phyloP scores from a whole-genome alignment of 1,140 invertebrate genomes.

The Sinonovacula constricta region DNA sequence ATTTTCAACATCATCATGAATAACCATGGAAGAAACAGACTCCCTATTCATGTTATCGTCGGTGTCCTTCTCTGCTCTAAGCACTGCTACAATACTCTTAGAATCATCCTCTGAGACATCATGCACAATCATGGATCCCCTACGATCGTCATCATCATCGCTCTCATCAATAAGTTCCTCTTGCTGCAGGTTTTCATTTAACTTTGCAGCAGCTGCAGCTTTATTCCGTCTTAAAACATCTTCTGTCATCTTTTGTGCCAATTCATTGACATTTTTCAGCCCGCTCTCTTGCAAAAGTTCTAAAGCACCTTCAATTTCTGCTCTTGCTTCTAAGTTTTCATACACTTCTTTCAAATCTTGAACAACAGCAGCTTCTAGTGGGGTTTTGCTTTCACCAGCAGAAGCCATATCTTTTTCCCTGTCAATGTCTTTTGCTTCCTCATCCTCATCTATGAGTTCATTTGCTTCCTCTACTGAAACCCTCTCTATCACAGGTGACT shows the following conservation, averaged over 20 bases:
- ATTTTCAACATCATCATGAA: too few species aligned
- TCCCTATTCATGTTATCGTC: too few species aligned
- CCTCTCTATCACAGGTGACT: constrained; percentile 40
- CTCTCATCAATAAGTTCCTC: too few species aligned
- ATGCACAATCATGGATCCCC: too few species aligned
- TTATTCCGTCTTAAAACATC: not conserved
- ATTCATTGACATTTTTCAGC: constrained; percentile 18
- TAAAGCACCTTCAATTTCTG: constrained; percentile 23
- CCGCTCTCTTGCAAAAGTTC: not conserved
- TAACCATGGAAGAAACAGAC: too few species aligned
- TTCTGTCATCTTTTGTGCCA: constrained; percentile 26
- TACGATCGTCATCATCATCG: too few species aligned
- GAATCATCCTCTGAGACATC: too few species aligned
- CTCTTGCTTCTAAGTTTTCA: constrained; percentile 26
- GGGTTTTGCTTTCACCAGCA: not conserved
- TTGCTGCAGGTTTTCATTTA: too few species aligned
- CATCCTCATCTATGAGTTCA: constrained; percentile 41
- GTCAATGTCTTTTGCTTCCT: not conserved
- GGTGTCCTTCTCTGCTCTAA: too few species aligned
- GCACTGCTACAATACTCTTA: too few species aligned
- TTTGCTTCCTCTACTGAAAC: constrained; percentile 31
- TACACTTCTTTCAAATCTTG: constrained; percentile 45
- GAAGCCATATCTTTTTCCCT: not conserved
- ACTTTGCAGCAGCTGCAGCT: too few species aligned
- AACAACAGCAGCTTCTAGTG: constrained; percentile 28